Percentiles rank a stretch among this genome's conserved stretches.
These are phyloP conservation scores for Sebastolobus alascanus DNA, from an alignment of 2,797 vertebrate genomes.

Conservation along the genomic window DNA sequence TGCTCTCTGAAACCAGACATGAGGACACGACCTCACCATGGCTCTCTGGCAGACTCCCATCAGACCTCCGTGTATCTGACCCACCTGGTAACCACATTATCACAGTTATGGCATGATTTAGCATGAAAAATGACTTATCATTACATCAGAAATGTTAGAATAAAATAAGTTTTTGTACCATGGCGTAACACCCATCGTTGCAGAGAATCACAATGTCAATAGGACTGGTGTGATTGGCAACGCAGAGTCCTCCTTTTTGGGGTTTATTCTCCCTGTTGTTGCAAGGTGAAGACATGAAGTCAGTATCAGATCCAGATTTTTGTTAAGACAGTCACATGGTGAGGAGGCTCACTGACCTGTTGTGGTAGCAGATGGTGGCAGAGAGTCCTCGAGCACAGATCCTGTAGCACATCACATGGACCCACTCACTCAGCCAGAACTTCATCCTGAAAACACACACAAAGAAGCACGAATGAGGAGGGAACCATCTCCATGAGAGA, in stretches of 20 bases:
- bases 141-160: neutral
- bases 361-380: conserved; percentile 93
- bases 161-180: conserved; percentile 84
- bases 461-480: neutral
- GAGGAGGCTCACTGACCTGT: conserved; percentile 85
- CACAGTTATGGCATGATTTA: neutral
- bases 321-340: neutral
- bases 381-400: conserved; percentile 96
- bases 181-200: conserved; percentile 96
- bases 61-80: conserved; percentile 94
- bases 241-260: conserved; percentile 96
- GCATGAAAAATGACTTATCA: neutral
- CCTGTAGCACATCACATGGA: conserved; percentile 95
- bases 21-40: conserved; percentile 94
- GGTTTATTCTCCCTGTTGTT: conserved; percentile 92
- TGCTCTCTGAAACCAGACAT: conserved; percentile 97
- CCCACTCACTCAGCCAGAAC: conserved; percentile 92
- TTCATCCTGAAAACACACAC: conserved; percentile 85
- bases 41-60: conserved; percentile 96
- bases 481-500: neutral
- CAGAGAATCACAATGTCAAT: conserved; percentile 96
- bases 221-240: conserved; percentile 96
- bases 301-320: neutral
- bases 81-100: conserved; percentile 86
- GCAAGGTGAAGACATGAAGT: neutral